Conservation (phyloP, 2,888 invertebrate genomes). For the Amaurobius ferox region DNA sequence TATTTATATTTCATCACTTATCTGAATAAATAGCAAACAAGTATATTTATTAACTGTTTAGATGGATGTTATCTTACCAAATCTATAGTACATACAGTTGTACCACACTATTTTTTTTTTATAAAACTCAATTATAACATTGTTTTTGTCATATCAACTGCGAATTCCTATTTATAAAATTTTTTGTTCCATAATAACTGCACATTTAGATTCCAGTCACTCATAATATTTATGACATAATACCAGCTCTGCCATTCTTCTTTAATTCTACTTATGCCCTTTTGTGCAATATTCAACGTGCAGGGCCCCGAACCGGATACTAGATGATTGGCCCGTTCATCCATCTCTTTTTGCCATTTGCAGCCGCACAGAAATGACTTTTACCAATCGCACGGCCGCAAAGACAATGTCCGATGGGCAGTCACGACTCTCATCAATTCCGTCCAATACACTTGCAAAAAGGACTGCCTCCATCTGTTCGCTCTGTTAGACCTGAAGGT, state of each 20-base stretch:
- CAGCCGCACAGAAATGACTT: constrained; percentile 11
- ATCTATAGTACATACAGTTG: too few species aligned
- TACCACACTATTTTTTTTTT: too few species aligned
- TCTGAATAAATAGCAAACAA: too few species aligned
- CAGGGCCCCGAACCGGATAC: constrained; percentile 1
- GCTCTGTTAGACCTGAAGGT: neutral
- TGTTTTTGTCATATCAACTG: too few species aligned
- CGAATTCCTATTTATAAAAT: too few species aligned
- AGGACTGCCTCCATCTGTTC: constrained; percentile 12
- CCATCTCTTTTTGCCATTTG: constrained; percentile 2
- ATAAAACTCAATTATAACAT: too few species aligned
- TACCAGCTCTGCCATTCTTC: neutral
- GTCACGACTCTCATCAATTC: constrained; percentile 12
- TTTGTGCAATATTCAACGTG: neutral
- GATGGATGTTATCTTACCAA: too few species aligned
- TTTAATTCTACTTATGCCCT: neutral
- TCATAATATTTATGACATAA: constrained; percentile 3
- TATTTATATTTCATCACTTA: too few species aligned
- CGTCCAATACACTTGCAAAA: neutral
- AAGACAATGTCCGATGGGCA: neutral
- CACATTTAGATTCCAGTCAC: too few species aligned
- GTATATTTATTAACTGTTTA: too few species aligned
- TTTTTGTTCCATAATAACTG: too few species aligned
- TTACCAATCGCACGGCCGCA: constrained; percentile 12
- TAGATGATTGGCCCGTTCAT: neutral